Conservation (phyloP, 2,888 invertebrate genomes). For the Ophioninae sp. region DNA sequence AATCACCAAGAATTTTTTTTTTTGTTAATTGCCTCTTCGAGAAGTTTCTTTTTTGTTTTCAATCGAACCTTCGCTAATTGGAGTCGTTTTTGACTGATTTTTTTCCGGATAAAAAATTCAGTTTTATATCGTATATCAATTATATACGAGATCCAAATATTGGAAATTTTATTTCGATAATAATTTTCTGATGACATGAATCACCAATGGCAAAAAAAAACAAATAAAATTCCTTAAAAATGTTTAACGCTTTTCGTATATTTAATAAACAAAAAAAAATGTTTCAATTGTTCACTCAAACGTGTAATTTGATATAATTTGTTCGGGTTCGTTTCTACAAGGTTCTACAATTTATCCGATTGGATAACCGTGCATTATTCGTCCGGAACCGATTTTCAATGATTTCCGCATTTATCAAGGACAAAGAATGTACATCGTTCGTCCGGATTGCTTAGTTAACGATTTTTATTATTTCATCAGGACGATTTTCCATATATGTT, state of each 20-base stretch:
- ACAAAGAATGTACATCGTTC: not conserved
- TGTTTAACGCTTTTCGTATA: too few species aligned
- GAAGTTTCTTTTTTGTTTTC: not conserved
- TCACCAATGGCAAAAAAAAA: too few species aligned
- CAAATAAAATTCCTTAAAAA: too few species aligned
- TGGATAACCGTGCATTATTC: not conserved
- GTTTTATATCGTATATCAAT: too few species aligned
- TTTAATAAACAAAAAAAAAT: not conserved
- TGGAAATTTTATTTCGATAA: too few species aligned
- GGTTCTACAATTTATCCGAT: not conserved
- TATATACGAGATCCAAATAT: too few species aligned
- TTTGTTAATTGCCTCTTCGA: not conserved
- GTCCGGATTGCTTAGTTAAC: not conserved
- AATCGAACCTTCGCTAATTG: not conserved
- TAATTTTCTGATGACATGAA: too few species aligned
- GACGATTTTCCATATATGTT: not conserved
- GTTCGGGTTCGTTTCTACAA: not conserved
- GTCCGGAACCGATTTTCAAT: constrained; percentile 11
- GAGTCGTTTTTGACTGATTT: not conserved
- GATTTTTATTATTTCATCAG: not conserved
- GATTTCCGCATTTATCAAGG: not conserved
- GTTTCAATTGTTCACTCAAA: not conserved
- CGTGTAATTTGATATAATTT: not conserved
- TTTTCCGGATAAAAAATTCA: too few species aligned
- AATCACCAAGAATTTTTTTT: not conserved